Base-by-base conservation (phyloP, 1,140 invertebrate genomes). In the Sycophaga agraensis region DNA sequence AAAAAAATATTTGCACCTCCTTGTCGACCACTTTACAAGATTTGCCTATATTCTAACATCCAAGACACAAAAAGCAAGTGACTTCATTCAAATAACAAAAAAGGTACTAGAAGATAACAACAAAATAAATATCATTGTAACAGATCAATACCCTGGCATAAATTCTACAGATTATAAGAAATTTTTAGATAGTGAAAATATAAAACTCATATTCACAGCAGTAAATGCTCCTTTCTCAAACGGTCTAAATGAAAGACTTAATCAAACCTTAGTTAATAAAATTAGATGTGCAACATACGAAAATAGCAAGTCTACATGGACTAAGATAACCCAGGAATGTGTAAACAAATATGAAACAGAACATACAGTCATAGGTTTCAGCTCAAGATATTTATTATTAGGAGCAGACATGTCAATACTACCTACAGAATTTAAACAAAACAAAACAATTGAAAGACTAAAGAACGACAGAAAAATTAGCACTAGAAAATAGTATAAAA, bases 401-500 rank as follows among this genome's bases (percentile, higher is more conserved):
- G 39, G 22, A 24, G 17, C 12, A 35, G 45, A 46, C 43, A 40
- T 22, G 37, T 57, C 37, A 50, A 37, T 61, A 50, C 46, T 54
- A 56, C 48, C 51, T 45, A 50, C 43, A 28, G 39, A 16, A 43
- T 49, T 16, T 24, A 37, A 48, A 56, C 7, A 42, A 43, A 40
- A 49, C 42, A 54, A 22, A 46, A 53, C 16, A 34, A 5, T 8
- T 1, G 16, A 9, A 12, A 26, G 24, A 45, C 54, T 53, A 48
- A 14, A n/a, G 12, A 42, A 17, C 43, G 46, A 49, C 40, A 24
- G 42, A 12, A 35, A 43, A 55, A 21, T n/a, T 40, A 12, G 22
- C 11, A 51, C 21, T 28, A 46, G 28, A 35, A 48, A 49, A 39
- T 49, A 63, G 14, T 31, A 56, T 26, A 9, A 55, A 54, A 40